A percentile compares a stretch with the other conserved stretches of the same genome.
Conservation (phyloP, 2,113 vertebrate species). For the Cavia aperea region DNA sequence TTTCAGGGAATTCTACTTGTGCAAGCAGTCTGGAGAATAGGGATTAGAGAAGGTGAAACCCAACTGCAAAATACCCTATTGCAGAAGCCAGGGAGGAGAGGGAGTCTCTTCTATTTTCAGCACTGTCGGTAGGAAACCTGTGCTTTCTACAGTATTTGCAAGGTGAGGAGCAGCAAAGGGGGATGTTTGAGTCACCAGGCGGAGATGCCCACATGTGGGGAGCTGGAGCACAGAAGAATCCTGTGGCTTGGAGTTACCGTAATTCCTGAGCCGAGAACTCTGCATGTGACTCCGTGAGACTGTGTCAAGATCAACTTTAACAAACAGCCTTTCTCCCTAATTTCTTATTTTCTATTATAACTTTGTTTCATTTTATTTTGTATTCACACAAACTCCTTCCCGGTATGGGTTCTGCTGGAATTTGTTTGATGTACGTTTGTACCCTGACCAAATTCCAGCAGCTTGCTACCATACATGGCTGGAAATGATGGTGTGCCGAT, state of each 20-base stretch:
- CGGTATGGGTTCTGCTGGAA: background rate
- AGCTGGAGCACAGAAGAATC: background rate
- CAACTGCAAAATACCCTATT: background rate
- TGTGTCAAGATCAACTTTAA: background rate
- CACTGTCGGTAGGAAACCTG: background rate
- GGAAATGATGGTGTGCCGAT: accelerated
- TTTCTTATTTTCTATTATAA: too few relatives aligned
- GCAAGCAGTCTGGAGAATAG: background rate
- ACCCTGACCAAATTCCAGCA: background rate
- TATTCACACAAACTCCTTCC: background rate
- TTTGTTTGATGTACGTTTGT: background rate
- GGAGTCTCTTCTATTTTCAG: background rate
- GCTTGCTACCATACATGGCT: accelerated
- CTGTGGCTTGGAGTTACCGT: background rate
- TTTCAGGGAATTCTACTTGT: background rate
- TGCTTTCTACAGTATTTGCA: background rate
- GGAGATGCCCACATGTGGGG: too few relatives aligned
- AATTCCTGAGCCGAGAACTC: background rate
- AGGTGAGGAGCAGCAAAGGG: background rate
- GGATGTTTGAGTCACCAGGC: background rate
- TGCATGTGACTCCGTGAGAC: background rate
- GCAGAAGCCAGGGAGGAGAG: background rate
- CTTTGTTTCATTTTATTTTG: background rate
- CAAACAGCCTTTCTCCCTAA: background rate
- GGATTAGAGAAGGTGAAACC: background rate